Base-by-base conservation (phyloP, 2,113 vertebrate genomes). In the Syrmaticus mikado region DNA sequence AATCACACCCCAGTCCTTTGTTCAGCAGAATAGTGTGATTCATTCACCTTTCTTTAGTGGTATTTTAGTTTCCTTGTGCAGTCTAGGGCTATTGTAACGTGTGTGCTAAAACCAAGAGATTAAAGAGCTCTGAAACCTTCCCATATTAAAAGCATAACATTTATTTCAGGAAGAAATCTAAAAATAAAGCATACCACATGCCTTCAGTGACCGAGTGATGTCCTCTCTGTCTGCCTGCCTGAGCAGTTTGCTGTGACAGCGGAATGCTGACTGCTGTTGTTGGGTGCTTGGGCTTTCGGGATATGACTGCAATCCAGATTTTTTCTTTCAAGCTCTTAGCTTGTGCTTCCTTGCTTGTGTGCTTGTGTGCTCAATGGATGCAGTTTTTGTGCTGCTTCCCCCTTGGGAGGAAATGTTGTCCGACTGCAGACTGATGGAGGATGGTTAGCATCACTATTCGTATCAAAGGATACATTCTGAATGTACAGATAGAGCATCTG, bases 251-350 rank as follows among this genome's bases (percentile, higher is more conserved):
- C 67, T 21, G 22, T 16, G 40, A 7, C 1, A 3, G 53, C 40
- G 5, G 45, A 55, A 73, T 11, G 5, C 38, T 67, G 0, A 2
- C 34, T 61, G 32, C 32, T 79, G 16, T 45, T 52, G 5, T 13
- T 80, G 48, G 13, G 12, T 64, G 62, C 19, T 41, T 7, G 32
- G 55, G 36, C 66, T n/a, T 64, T 40, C 43, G 20, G 6, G 70
- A 20, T 66, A 11, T 1, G 22, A 0, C 0, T 36, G 9, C 22
- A 36, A 6, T 30, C 60, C 21, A 3, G 1, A 0, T 8, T 13
- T 66, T 45, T 30, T 68, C 14, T 43, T 68, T 34, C 12, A 12
- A 18, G 0, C 0, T 4, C 34, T 32, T 41, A 28, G 28, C 50
- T 53, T 24, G 36, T 81, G 20, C 24, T 74, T 74, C 78, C 73